Percentiles rank a stretch among this genome's conserved stretches.
Evolutionary conservation across 2,113 vertebrate genomes (phyloP).

Genomic region (Panthera uncia): DNA sequence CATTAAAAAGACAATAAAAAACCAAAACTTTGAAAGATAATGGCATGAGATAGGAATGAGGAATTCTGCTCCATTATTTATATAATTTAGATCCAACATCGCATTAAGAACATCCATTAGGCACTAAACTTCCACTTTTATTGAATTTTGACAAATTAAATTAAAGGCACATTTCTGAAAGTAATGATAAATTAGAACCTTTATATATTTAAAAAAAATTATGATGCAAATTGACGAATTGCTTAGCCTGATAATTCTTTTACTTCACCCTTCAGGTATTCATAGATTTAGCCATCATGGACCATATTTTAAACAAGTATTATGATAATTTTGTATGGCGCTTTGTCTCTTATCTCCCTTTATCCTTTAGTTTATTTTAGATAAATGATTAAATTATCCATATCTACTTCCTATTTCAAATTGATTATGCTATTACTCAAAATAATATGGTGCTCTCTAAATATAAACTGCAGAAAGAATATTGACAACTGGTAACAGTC

Average conservation of each 20-base stretch:
- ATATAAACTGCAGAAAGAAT: not conserved
- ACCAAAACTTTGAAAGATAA: not conserved
- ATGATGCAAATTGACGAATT: slow-evolving; percentile 30
- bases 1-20: not conserved
- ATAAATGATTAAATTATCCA: slow-evolving; percentile 25
- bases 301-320: not conserved
- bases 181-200: not conserved
- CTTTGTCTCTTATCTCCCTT: not conserved
- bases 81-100: not conserved
- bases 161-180: slow-evolving; percentile 7
- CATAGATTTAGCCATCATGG: not conserved
- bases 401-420: not conserved
- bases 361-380: not conserved
- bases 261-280: not conserved
- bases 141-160: slow-evolving; percentile 35
- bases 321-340: not conserved
- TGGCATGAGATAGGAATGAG: not conserved
- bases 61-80: not conserved
- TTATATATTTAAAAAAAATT: not conserved
- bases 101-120: not conserved
- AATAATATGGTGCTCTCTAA: not conserved
- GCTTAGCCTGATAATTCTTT: not conserved
- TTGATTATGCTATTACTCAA: not conserved
- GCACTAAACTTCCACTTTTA: not conserved
- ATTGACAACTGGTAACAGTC: not conserved